Base-by-base conservation (phyloP, 2,797 vertebrate species). In the Neomorphus geoffroyi region DNA sequence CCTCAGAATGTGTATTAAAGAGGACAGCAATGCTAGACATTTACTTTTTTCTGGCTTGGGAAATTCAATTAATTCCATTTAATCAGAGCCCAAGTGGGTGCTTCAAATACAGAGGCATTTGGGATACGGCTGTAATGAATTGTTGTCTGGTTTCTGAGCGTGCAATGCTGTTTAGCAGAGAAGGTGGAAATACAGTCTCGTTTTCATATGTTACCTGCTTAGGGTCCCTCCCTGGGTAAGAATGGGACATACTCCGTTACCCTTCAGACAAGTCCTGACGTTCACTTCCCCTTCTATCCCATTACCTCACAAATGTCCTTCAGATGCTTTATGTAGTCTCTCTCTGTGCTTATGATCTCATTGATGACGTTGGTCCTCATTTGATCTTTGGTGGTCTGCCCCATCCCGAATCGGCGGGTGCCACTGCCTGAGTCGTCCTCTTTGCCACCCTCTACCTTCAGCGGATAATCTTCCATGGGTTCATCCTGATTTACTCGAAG, bases 341-440 rank as follows among this genome's bases (percentile, higher is more conserved):
- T 98, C 96, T 99, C 99, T 3, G 99, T 99, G 98, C 98, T 99
- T 97, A 99, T 98, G 97, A 99, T 99, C 97, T 99, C 99, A 7
- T 99, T 99, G 97, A 99, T 99, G 91, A 99, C 99, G 0, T 99
- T 99, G 95, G 99, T 98, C 92, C 99, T 98, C 99, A 99, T 99
- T 93, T 99, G 99, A 90, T 99, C 99, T 95, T 99, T 99, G 97
- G 98, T 99, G 90, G 98, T 98, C 96, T 98, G 98, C 33, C 98
- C 98, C 26, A 98, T 98, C 30, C 98, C 98, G 35, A 98, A 96
- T 51, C 98, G 95, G 23, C 97, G 88, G 13, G 97, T 95, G 50
- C 97, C 82, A 53, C 94, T 96, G 18, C 95, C 90, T n/a, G 93
- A 78, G 28, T 98, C 98, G 45, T 98, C 96, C 3, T 97, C 96